Conservation (phyloP, 1,140 invertebrate genomes). For the Halictus rubicundus region DNA sequence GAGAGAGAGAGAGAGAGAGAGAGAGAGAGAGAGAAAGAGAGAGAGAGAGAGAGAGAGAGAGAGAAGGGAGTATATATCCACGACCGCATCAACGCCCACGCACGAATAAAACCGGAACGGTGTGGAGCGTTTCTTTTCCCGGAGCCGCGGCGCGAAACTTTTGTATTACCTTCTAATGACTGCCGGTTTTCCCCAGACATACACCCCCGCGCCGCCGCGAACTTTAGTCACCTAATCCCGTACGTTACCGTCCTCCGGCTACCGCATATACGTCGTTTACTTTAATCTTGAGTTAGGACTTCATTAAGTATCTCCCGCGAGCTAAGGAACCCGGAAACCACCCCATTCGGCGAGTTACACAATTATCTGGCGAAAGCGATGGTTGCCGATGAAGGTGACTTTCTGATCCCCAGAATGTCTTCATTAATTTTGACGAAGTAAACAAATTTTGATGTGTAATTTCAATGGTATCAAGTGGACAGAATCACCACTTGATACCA, state of each 20-base stretch:
- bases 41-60: too few relatives aligned
- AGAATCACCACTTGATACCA: too few relatives aligned
- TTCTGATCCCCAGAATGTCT: too few relatives aligned
- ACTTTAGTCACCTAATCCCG: constrained; percentile 55
- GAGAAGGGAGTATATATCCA: too few relatives aligned
- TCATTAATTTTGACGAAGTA: too few relatives aligned
- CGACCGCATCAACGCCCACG: constrained; percentile 2
- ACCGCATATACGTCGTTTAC: constrained; percentile 41
- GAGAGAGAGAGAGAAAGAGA: too few relatives aligned
- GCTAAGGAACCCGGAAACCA: neutral
- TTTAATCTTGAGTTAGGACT: constrained; percentile 45
- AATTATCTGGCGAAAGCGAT: neutral
- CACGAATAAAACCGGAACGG: constrained; percentile 53
- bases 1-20: too few relatives aligned
- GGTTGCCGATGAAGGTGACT: too few relatives aligned
- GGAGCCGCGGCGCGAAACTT: constrained; percentile 44
- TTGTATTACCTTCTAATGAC: constrained; percentile 62
- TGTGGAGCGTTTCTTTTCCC: constrained; percentile 17
- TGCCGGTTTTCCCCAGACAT: constrained; percentile 27
- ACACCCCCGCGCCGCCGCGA: constrained; percentile 2
- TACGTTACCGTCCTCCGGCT: constrained; percentile 45
- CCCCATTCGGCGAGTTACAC: neutral
- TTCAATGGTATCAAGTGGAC: too few relatives aligned
- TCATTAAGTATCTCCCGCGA: constrained; percentile 30
- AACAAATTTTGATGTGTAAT: too few relatives aligned